Evolutionary conservation across 2,797 vertebrate genomes (phyloP).

Genomic region (Halcyon leucocephala): DNA sequence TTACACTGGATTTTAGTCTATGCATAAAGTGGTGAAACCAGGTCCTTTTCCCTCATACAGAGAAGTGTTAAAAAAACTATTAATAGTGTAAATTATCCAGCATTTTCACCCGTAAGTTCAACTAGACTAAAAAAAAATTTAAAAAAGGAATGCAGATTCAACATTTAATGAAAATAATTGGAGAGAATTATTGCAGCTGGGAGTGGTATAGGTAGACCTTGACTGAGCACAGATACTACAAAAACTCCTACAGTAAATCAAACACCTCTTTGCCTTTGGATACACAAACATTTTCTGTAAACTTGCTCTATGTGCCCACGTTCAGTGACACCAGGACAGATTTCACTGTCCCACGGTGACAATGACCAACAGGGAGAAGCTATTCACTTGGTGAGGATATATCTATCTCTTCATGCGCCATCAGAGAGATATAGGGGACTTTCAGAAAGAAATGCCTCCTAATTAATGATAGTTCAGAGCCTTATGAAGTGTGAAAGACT

Average conservation of each 20-base stretch:
- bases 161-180: background rate
- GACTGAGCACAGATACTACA: background rate
- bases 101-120: conserved; percentile 42
- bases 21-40: conserved; percentile 21
- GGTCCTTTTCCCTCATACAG: background rate
- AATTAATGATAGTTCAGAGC: conserved; percentile 59
- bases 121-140: background rate
- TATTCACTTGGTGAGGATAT: conserved; percentile 21
- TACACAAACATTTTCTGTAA: background rate
- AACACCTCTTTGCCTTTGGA: background rate
- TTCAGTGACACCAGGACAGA: conserved; percentile 6
- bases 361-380: conserved; percentile 52
- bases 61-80: background rate
- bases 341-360: conserved; percentile 12
- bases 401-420: conserved; percentile 36
- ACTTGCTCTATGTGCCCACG: background rate
- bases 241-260: background rate
- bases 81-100: conserved; percentile 33
- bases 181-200: background rate
- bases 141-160: background rate
- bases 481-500: conserved; percentile 64
- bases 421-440: conserved; percentile 39
- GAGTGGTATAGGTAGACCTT: background rate
- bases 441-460: conserved; percentile 56
- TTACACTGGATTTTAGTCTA: conserved; percentile 17